A percentile compares a stretch with the other conserved stretches of the same genome.
phyloP scores from a whole-genome alignment of 2,888 invertebrate genomes.

The Leptothorax acervorum region DNA sequence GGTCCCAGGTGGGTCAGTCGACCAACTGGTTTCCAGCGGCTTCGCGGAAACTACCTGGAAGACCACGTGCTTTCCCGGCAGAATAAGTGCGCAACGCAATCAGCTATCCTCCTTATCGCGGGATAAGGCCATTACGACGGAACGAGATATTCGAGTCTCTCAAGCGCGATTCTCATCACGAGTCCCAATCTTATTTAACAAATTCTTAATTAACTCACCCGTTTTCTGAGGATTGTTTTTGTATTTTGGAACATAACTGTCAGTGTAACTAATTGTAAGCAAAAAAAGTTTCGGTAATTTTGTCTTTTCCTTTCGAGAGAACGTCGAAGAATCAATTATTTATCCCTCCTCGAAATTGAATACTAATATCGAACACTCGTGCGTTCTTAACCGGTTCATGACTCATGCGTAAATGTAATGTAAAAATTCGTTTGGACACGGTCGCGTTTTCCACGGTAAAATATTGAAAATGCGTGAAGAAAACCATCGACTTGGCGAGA shows the following conservation, averaged over 20 bases:
- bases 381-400: too few relatives aligned
- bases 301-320: neutral
- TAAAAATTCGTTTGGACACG: neutral
- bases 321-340: neutral
- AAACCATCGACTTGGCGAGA: neutral
- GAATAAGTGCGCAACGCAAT: conserved; percentile 41
- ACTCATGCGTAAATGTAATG: neutral
- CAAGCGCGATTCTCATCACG: neutral
- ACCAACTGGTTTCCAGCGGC: conserved; percentile 71
- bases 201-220: conserved; percentile 3
- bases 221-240: neutral
- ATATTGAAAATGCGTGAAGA: neutral
- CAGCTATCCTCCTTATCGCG: conserved; percentile 5
- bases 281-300: neutral
- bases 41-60: conserved; percentile 65
- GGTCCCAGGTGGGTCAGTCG: conserved; percentile 74
- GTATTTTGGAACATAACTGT: neutral
- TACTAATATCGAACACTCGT: neutral
- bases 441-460: neutral
- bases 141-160: conserved; percentile 18
- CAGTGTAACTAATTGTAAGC: neutral
- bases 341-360: neutral
- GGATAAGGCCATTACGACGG: neutral
- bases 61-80: conserved; percentile 33
- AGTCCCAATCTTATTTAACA: neutral